Base-by-base conservation (phyloP, 2,888 invertebrate species). In the Eupithecia abbreviata region DNA sequence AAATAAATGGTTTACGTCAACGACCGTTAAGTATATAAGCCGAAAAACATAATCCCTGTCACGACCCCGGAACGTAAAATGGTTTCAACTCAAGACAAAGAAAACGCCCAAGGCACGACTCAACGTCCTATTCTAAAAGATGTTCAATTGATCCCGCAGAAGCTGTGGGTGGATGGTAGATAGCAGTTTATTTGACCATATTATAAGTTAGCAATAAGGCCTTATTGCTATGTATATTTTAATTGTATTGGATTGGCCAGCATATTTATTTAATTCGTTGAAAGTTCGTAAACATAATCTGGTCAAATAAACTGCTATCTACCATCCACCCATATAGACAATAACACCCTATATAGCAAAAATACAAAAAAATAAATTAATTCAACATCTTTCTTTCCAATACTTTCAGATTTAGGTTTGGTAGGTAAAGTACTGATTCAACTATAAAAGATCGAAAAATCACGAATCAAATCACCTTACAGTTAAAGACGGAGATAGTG, bases 31-130 rank as follows among this genome's bases (percentile, higher is more conserved):
- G 84, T 84, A 85, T 80, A 83, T 90, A 91, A 92, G 90, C 90
- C 87, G 86, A 90, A 91, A 90, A 90, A 89, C 87, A 86, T 90
- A 90, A 91, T 89, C 90, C 87, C 77, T 81, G 87, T 85, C 91
- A 92, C 91, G 91, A 88, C 86, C 88, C 87, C 81, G 77, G 81
- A 85, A 81, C 84, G 82, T 84, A 85, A 87, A 83, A 85, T 85
- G 84, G 84, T 84, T 83, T 79, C 66, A 81, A 62, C 30, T 62
- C 30, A 80, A 79, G 82, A 85, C 84, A 85, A 86, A 83, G 85
- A 18, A 45, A 42, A 15, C 42, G 66, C 42, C 42, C 42, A 15
- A 42, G 66, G 66, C 66, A 66, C 4, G 18, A 62, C 42, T 42
- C 66, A 9, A 66, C 66, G 42, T 42, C 6, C 3, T 42, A 43